Base-by-base conservation (phyloP, 2,113 vertebrate genomes). In the Lagopus muta region DNA sequence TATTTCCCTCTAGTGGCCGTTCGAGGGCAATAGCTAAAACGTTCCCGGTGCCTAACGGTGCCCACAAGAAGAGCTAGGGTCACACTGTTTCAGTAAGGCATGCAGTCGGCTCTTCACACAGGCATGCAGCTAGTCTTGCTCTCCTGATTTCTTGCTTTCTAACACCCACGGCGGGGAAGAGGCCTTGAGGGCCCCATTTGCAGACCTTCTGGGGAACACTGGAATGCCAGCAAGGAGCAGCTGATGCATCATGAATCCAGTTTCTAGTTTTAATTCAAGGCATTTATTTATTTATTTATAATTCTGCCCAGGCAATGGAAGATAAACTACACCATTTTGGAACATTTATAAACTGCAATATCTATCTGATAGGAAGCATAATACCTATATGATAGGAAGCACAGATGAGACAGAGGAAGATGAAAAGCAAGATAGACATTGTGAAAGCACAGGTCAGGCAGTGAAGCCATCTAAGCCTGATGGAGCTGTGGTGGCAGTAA, bases 1-100 rank as follows among this genome's bases (percentile, higher is more conserved):
- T 66, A 89, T 96, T 97, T 95, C 97, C 98, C 98, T 97, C 97
- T 98, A 97, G 97, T 94, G 98, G 97, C 52, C 12, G 66, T 9
- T 10, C 32, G 4, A 8, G 4, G 2, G 47, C 27, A 76, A 19
- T 34, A 54, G n/a, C 30, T 24, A 42, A 11, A 55, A 38, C 6
- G 13, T 8, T 25, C 4, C 2, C 4, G 8, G 15, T 55, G 32
- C 38, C 19, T 20, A 1, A 2, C 24, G 22, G 7, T 12, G 12
- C 2, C 19, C 34, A 4, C 50, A 12, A 2, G 28, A 27, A 2
- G 28, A 27, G 36, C 21, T 60, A 34, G 45, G 24, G 34, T 82
- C 32, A 47, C 10, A 22, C 42, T 64, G 8, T 61, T 48, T 27
- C 32, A 66, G 36, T 1, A 7, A 8, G 22, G 2, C 0, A 5